Conservation (phyloP, 2,888 invertebrate species). For the Ophioninae sp. region DNA sequence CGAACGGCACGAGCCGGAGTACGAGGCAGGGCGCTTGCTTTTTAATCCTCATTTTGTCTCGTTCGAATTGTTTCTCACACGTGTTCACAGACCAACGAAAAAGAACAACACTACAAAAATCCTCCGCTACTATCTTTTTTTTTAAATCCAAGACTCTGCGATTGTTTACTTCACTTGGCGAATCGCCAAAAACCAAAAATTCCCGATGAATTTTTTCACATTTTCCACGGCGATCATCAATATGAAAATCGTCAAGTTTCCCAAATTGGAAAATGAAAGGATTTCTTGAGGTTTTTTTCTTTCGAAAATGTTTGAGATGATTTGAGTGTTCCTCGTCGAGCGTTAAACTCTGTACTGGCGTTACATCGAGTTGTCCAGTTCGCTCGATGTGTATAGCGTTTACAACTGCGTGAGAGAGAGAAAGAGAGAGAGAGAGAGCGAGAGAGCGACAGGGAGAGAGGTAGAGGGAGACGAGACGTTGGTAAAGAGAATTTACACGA, state of each 20-base stretch:
- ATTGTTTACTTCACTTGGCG: neutral
- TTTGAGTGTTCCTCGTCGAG: slow-evolving; percentile 50
- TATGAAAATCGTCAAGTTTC: neutral
- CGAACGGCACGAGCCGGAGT: slow-evolving; percentile 84
- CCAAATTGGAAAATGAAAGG: neutral
- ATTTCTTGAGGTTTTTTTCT: neutral
- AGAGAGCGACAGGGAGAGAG: slow-evolving; percentile 11
- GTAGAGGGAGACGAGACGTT: slow-evolving; percentile 70
- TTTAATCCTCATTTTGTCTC: slow-evolving; percentile 84
- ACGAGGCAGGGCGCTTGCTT: slow-evolving; percentile 86
- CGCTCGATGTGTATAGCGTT: slow-evolving; percentile 41
- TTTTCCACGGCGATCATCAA: slow-evolving; percentile 18
- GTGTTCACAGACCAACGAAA: slow-evolving; percentile 38
- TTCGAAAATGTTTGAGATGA: slow-evolving; percentile 9
- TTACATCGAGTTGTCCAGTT: slow-evolving; percentile 54
- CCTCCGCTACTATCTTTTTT: neutral
- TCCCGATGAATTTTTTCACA: slow-evolving; percentile 31
- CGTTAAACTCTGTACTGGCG: slow-evolving; percentile 60
- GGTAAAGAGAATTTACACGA: slow-evolving; percentile 75
- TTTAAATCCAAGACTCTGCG: neutral
- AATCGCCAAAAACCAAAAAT: slow-evolving; percentile 39
- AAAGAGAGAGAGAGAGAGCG: slow-evolving; percentile 23
- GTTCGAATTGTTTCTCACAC: slow-evolving; percentile 38
- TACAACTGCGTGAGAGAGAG: slow-evolving; percentile 15
- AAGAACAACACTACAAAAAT: slow-evolving; percentile 14